These are phyloP conservation scores for Diarsia brunnea DNA, from an alignment of 2,888 invertebrate species.

Conservation along the genomic window DNA sequence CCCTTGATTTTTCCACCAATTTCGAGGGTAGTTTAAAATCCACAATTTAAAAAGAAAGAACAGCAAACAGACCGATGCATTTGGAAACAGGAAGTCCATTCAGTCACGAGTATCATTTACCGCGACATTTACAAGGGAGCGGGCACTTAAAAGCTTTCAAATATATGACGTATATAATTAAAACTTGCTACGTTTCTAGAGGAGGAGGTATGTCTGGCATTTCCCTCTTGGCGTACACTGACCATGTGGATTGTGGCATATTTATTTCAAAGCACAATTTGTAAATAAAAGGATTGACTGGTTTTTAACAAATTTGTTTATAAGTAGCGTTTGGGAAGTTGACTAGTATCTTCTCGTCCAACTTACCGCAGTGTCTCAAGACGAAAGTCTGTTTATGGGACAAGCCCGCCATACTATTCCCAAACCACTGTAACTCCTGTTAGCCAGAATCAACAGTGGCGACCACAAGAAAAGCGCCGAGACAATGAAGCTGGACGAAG, in stretches of 20 bases:
- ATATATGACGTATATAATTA: conserved; percentile 56
- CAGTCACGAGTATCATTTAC: conserved; percentile 53
- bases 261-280: conserved; percentile 22
- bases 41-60: conserved; percentile 2
- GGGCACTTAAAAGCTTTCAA: conserved; percentile 55
- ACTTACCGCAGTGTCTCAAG: no score
- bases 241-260: conserved; percentile 13
- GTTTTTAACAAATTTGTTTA: background rate
- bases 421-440: no score
- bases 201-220: conserved; percentile 42
- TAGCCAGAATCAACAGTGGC: no score
- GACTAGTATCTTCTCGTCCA: no score
- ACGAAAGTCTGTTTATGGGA: no score
- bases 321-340: no score
- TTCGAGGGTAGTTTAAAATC: conserved; percentile 23
- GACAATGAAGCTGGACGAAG: no score
- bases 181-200: conserved; percentile 51
- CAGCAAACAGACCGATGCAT: conserved; percentile 8
- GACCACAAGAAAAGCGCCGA: no score
- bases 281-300: background rate
- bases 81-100: conserved; percentile 51
- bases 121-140: conserved; percentile 43
- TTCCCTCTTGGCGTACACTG: conserved; percentile 43
- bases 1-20: background rate
- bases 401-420: no score